A percentile compares a stretch with the other conserved stretches of the same genome.
Evolutionary conservation across 2,888 invertebrate genomes (phyloP).

Genomic region (Scaptodrosophila latifasciaeformis): DNA sequence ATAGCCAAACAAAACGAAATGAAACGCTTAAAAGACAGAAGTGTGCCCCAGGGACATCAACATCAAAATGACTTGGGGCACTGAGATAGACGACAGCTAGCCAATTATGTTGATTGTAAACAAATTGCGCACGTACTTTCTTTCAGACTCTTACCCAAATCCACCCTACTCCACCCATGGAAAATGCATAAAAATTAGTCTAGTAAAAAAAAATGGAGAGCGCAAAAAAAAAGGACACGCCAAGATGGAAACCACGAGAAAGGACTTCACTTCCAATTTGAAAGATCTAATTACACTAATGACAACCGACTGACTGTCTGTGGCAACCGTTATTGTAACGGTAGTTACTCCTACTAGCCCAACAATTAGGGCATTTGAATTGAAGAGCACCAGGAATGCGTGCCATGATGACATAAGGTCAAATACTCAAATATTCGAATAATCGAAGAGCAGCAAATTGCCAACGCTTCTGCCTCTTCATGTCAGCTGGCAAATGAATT

Average conservation of each 20-base stretch:
- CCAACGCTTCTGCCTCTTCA: slow-evolving; percentile 6
- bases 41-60: slow-evolving; percentile 56
- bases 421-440: slow-evolving; percentile 37
- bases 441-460: slow-evolving; percentile 35
- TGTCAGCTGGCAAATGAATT: slow-evolving; percentile 72
- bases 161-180: not conserved
- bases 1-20: too few relatives aligned
- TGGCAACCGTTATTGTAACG: slow-evolving; percentile 14
- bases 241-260: slow-evolving; percentile 21
- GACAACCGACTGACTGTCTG: slow-evolving; percentile 32
- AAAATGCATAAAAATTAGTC: slow-evolving; percentile 62
- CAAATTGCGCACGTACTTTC: slow-evolving; percentile 73
- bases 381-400: slow-evolving; percentile 49
- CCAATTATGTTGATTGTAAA: slow-evolving; percentile 74
- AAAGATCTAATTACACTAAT: slow-evolving; percentile 73
- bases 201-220: slow-evolving; percentile 6
- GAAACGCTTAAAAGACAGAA: slow-evolving; percentile 59
- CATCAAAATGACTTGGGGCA: slow-evolving; percentile 1
- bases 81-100: slow-evolving; percentile 25
- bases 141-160: too few relatives aligned
- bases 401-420: slow-evolving; percentile 72
- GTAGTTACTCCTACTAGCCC: slow-evolving; percentile 20
- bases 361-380: slow-evolving; percentile 62
- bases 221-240: slow-evolving; percentile 47
- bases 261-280: slow-evolving; percentile 18